Conservation (phyloP, 2,888 invertebrate species). For the Keiferia lycopersicella region DNA sequence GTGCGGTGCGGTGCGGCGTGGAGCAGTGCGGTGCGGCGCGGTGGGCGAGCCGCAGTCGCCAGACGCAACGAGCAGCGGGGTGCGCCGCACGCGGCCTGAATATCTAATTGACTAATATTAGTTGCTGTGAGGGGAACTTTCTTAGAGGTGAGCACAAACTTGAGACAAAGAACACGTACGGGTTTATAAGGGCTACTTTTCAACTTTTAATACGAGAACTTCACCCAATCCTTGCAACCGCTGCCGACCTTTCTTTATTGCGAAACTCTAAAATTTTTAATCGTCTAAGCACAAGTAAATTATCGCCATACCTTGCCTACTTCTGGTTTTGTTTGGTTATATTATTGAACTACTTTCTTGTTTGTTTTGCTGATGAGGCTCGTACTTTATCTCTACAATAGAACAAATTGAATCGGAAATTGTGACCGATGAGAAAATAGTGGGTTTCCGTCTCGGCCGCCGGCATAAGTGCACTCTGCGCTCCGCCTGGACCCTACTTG, state of each 20-base stretch:
- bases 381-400: constrained; percentile 9
- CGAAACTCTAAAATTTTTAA: constrained; percentile 33
- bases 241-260: constrained; percentile 32
- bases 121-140: constrained; percentile 71
- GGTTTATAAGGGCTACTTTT: constrained; percentile 68
- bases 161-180: constrained; percentile 77
- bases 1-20: constrained; percentile 29
- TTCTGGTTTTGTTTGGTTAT: background rate
- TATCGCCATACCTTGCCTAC: background rate
- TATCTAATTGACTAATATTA: constrained; percentile 80
- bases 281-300: constrained; percentile 32
- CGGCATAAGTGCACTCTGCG: constrained; percentile 40
- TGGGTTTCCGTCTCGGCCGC: constrained; percentile 35
- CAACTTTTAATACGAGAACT: constrained; percentile 63
- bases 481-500: constrained; percentile 36
- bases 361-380: background rate
- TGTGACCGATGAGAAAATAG: constrained; percentile 31
- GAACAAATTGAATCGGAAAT: constrained; percentile 18
- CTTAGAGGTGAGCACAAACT: constrained; percentile 73
- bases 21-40: constrained; percentile 32
- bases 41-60: constrained; percentile 47
- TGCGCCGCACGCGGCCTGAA: constrained; percentile 71
- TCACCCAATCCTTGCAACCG: constrained; percentile 38
- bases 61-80: constrained; percentile 61
- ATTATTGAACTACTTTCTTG: background rate